A percentile compares a stretch with the other conserved stretches of the same genome.
phyloP scores from a whole-genome alignment of 2,888 invertebrate genomes.

The Morinoia aosen region DNA sequence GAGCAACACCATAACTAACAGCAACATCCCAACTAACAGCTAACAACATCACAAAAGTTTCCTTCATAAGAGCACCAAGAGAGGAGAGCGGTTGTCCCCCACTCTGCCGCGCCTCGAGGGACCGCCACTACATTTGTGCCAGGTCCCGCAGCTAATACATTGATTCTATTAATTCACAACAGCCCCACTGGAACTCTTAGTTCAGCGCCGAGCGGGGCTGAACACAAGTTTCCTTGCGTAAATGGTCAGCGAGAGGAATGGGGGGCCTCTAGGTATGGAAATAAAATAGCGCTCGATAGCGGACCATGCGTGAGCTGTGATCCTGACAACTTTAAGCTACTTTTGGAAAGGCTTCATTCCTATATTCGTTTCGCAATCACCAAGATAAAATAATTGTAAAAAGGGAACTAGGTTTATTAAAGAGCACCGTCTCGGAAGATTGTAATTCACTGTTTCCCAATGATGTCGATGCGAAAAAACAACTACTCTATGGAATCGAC shows the following conservation, averaged over 20 bases:
- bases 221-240: neutral
- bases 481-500: too few relatives aligned
- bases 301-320: neutral
- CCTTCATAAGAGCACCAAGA: neutral
- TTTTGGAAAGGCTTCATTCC: neutral
- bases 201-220: neutral
- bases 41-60: neutral
- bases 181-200: slow-evolving; percentile 52
- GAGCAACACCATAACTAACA: too few relatives aligned
- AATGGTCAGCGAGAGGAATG: neutral
- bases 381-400: too few relatives aligned
- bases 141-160: slow-evolving; percentile 51
- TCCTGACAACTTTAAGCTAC: neutral
- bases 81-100: neutral
- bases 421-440: too few relatives aligned
- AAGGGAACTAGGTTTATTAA: too few relatives aligned
- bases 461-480: too few relatives aligned
- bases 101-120: neutral
- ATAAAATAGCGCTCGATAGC: neutral
- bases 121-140: slow-evolving; percentile 44
- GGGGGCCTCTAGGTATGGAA: neutral
- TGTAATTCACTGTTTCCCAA: too few relatives aligned
- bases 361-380: too few relatives aligned
- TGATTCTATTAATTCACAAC: slow-evolving; percentile 53
- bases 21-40: neutral